Conservation (phyloP, 1,140 invertebrate genomes). For the Cyclargus thomasi region DNA sequence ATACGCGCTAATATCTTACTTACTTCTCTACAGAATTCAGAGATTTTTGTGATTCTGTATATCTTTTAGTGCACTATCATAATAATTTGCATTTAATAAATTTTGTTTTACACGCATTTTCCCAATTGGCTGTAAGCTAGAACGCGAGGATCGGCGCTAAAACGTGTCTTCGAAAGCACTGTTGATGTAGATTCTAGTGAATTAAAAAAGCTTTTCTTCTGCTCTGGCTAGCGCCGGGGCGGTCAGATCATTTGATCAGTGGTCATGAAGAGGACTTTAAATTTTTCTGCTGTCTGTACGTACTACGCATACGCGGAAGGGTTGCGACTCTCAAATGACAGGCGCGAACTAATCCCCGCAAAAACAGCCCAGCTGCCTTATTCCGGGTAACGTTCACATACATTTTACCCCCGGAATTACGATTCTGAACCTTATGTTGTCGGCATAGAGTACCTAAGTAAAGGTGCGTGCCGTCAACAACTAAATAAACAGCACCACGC, state of each 20-base stretch:
- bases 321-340: slow-evolving; percentile 6
- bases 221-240: too few relatives aligned
- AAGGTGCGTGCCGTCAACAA: not conserved
- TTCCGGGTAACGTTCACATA: not conserved
- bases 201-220: not conserved
- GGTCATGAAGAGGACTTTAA: too few relatives aligned
- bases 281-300: not conserved
- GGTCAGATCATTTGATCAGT: not conserved
- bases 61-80: too few relatives aligned
- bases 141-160: too few relatives aligned
- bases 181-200: too few relatives aligned
- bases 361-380: not conserved
- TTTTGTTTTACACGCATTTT: too few relatives aligned
- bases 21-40: too few relatives aligned
- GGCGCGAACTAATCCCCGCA: slow-evolving; percentile 1
- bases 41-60: too few relatives aligned
- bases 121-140: too few relatives aligned
- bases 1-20: too few relatives aligned
- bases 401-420: not conserved
- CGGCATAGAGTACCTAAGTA: not conserved
- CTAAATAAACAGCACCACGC: not conserved
- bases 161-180: too few relatives aligned
- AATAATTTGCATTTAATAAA: too few relatives aligned
- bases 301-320: slow-evolving; percentile 5
- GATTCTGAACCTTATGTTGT: not conserved